These are phyloP conservation scores for Serinus canaria DNA, from an alignment of 2,113 vertebrate species.

Conservation along the genomic window DNA sequence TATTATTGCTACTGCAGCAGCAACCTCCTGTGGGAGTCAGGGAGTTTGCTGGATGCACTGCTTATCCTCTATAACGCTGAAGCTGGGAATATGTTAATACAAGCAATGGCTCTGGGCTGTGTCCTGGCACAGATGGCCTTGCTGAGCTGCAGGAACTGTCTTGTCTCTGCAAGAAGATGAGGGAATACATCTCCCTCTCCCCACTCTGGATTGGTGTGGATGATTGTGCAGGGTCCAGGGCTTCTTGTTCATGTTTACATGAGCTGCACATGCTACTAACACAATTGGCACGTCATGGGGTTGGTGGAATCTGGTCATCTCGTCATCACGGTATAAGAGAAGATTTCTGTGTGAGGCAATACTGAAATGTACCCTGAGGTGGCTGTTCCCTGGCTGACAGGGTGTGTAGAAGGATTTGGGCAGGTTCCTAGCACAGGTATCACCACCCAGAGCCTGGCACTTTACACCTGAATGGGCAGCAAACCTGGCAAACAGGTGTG, in stretches of 20 bases:
- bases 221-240: neutral
- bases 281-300: neutral
- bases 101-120: neutral
- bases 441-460: neutral
- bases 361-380: fast-evolving
- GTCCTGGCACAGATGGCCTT: neutral
- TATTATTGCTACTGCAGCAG: neutral
- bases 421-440: neutral
- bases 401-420: neutral
- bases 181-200: neutral
- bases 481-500: fast-evolving
- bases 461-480: neutral
- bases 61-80: neutral
- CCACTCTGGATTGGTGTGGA: neutral
- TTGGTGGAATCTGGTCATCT: neutral
- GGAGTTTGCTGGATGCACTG: neutral
- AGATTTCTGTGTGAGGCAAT: neutral
- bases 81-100: neutral
- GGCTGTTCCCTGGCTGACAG: neutral
- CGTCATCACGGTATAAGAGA: neutral
- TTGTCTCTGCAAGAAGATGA: neutral
- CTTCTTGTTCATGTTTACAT: neutral
- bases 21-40: neutral
- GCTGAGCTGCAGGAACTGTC: neutral
- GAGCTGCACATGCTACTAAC: neutral